These are phyloP conservation scores for Drosophila nigricruria DNA, from an alignment of 2,888 invertebrate species.

Conservation along the genomic window DNA sequence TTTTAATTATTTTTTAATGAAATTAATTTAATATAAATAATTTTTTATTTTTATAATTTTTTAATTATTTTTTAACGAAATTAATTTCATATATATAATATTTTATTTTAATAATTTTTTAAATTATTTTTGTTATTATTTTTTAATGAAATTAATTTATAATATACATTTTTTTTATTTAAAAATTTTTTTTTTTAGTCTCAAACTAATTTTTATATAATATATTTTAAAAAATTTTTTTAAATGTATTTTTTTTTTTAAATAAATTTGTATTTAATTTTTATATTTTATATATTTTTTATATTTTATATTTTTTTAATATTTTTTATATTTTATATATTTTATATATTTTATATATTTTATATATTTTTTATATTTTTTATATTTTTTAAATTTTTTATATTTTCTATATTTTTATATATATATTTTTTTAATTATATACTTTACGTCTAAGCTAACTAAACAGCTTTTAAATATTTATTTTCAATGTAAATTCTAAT, in stretches of 20 bases:
- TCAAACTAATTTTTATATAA: neutral
- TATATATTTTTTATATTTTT: neutral
- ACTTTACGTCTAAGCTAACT: neutral
- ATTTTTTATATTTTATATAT: neutral
- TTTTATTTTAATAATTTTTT: no score
- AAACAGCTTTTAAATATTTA: neutral
- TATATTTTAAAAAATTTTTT: neutral
- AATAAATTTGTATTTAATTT: no score
- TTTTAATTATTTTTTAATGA: no score
- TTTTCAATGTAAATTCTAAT: neutral
- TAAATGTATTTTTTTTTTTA: neutral
- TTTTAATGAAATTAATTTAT: no score
- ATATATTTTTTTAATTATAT: neutral
- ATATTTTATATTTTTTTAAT: neutral
- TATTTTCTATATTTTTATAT: neutral
- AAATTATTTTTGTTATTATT: no score
- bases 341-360: neutral
- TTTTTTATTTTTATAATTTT: no score
- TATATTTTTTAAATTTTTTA: neutral
- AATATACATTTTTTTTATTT: no score
- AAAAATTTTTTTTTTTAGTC: neutral
- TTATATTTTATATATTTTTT: neutral
- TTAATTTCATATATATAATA: no score
- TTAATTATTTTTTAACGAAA: no score
- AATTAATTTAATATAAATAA: neutral